Base-by-base conservation (phyloP, 2,797 vertebrate species). In the Leptoclinus maculatus region DNA sequence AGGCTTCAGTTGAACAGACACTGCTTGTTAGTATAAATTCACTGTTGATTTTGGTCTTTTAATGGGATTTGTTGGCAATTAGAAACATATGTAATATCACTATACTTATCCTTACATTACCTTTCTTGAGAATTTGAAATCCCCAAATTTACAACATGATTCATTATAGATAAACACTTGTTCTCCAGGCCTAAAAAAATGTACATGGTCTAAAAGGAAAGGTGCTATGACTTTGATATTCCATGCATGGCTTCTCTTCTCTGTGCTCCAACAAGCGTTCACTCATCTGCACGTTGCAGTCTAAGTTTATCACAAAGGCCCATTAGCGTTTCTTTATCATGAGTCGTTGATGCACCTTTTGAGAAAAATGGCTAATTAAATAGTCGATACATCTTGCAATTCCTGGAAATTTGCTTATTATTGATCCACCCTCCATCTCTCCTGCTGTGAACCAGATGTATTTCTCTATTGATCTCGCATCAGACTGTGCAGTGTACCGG, bases 321-420 rank as follows among this genome's bases (percentile, higher is more conserved):
- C 79, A 82, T 87, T 79, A 90, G 75, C 32, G 12, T 63, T 84
- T 79, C 79, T 89, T 86, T 80, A 82, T 91, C 79, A 70, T 21
- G 57, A 88, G 77, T 86, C 79, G 90, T 90, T 87, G 79, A 89
- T 82, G 86, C 83, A 86, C 82, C 79, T 91, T 90, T 90, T 87
- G 75, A 89, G 87, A 86, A 85, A 93, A 91, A 90, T 65, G 78
- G 86, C 86, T 94, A 94, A 96, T 95, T 95, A 94, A 94, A 93
- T 89, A 93, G 87, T 92, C 91, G 10, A 93, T 92, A 88, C 34
- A 74, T 90, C 92, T 92, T 91, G 87, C 88, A 84, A 92, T 92
- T 93, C 83, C 86, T 94, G 90, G 89, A 95, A 94, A 95, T 95
- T 92, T 94, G 92, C 93, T 95, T 95, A 94, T 94, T 93, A 96